Evolutionary conservation across 1,140 invertebrate species (phyloP), one percentile per base, ranked within the genome.

Genomic region (Holcopasites calliopsidis): DNA sequence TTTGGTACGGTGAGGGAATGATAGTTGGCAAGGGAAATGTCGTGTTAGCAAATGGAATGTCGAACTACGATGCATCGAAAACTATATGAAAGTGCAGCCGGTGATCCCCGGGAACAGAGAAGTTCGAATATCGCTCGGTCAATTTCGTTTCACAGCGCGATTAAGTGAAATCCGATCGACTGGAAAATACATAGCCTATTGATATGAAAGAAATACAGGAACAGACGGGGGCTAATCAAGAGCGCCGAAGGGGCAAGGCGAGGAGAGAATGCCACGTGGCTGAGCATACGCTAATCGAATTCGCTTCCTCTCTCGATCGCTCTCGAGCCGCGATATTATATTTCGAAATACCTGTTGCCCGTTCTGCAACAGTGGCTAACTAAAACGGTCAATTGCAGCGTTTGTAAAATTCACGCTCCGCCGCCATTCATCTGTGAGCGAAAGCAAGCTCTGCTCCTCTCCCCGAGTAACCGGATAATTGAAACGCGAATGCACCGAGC

Each of bases 311-410:
- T 76, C 33, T 35, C 38, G 38, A 42, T 47, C 61, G 1, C 28
- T 33, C 16, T n/a, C n/a, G 6, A 33, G 31, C 40, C 11, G 16
- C 28, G 65, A 69, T 69, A 69, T 75, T 69, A 50, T 66, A 44
- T 75, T 75, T 58, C 42, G 6, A 58, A 75, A 69, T 75, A 75
- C 73, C 73, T 75, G 73, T 75, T 75, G 73, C 64, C 42, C 26
- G 1, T 13, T 1, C 5, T 21, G n/a, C n/a, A n/a, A n/a, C n/a
- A n/a, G n/a, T n/a, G 10, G 8, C 13, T 26, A 18, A 18, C 13
- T 31, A 35, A 26, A n/a, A 4, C 1, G 16, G 44, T 35, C 10
- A 26, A 13, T 38, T 26, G 16, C 23, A 28, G 28, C 40, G 58
- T 35, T 52, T 73, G 49, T 65, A 65, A 65, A 73, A 73, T 65